Evolutionary conservation across 2,888 invertebrate species (phyloP).

Genomic region (Tipula lateralis): DNA sequence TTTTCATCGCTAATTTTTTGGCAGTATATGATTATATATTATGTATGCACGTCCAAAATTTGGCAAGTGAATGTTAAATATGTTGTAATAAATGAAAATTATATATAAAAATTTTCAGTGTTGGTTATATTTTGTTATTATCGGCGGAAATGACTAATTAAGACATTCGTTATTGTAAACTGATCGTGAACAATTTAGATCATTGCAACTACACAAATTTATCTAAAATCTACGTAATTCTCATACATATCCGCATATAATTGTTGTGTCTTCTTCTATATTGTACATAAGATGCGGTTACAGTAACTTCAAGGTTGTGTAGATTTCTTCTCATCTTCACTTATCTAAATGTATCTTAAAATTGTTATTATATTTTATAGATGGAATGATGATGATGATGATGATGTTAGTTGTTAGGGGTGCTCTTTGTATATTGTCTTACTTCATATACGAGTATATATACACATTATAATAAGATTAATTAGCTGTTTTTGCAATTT

Average conservation of each 20-base stretch:
- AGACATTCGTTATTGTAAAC: too few species aligned
- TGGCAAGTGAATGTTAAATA: too few species aligned
- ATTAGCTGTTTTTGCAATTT: not conserved
- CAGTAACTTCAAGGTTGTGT: not conserved
- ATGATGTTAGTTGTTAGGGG: not conserved
- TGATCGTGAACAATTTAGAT: not conserved
- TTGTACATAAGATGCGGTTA: not conserved
- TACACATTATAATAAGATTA: not conserved
- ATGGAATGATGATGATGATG: not conserved
- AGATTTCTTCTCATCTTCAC: not conserved
- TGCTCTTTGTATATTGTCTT: not conserved
- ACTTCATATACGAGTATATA: not conserved
- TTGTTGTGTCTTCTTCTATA: not conserved
- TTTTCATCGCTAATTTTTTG: too few species aligned
- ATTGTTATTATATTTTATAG: not conserved
- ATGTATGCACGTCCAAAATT: too few species aligned
- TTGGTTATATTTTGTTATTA: too few species aligned
- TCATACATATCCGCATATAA: slow-evolving; percentile 12
- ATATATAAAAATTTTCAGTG: too few species aligned
- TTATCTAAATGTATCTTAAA: not conserved
- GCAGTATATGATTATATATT: too few species aligned
- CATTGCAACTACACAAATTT: not conserved
- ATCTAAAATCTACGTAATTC: not conserved
- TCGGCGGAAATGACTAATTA: too few species aligned
- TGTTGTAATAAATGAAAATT: too few species aligned